Evolutionary conservation across 2,113 vertebrate species (phyloP).

Genomic region (Argyrosomus japonicus): DNA sequence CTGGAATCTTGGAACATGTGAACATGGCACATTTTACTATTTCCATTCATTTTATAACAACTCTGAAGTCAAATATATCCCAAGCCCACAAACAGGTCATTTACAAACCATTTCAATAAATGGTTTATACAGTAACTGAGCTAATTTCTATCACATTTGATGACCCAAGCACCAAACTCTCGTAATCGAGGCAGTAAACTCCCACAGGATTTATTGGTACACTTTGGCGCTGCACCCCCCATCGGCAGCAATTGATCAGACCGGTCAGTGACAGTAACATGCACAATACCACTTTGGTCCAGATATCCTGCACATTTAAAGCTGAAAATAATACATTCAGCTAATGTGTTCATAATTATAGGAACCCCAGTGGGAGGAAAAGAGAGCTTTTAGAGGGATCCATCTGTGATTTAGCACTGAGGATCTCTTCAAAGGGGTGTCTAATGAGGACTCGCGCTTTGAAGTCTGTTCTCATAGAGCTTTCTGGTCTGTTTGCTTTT

Average conservation of each 20-base stretch:
- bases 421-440: slow-evolving; percentile 72
- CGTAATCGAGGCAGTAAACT: slow-evolving; percentile 54
- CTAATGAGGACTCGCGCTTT: slow-evolving; percentile 71
- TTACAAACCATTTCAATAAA: slow-evolving; percentile 11
- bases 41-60: not conserved
- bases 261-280: slow-evolving; percentile 15
- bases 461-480: slow-evolving; percentile 67
- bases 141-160: slow-evolving; percentile 27
- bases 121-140: slow-evolving; percentile 17
- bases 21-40: no score
- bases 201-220: slow-evolving; percentile 41
- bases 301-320: slow-evolving; percentile 40
- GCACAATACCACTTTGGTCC: slow-evolving; percentile 22
- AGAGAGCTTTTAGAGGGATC: slow-evolving; percentile 47
- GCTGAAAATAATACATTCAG: slow-evolving; percentile 50
- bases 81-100: not conserved
- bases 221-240: slow-evolving; percentile 3
- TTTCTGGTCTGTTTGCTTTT: slow-evolving; percentile 67
- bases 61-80: not conserved
- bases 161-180: slow-evolving; percentile 3
- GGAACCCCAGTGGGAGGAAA: slow-evolving; percentile 42
- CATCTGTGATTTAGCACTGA: slow-evolving; percentile 64
- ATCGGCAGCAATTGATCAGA: slow-evolving; percentile 49
- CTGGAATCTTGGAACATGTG: no score
- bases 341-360: slow-evolving; percentile 60